phyloP scores from a whole-genome alignment of 2,888 invertebrate species.

The Athrips mouffetella region DNA sequence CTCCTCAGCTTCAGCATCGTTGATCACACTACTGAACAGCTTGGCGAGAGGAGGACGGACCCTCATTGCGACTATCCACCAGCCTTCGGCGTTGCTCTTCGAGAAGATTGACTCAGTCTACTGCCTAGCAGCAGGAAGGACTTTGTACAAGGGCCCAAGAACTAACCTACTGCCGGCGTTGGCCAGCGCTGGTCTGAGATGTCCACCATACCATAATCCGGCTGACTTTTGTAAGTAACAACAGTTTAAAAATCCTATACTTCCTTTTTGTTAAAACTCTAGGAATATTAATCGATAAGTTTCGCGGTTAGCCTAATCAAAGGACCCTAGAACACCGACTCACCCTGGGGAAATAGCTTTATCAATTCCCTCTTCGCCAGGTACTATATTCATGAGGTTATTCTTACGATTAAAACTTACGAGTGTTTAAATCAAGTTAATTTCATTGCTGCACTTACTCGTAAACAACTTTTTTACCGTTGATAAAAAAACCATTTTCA shows the following conservation, averaged over 20 bases:
- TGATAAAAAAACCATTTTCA: too few relatives aligned
- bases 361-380: too few relatives aligned
- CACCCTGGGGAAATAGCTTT: too few relatives aligned
- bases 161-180: slow-evolving; percentile 87
- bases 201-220: slow-evolving; percentile 96
- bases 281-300: too few relatives aligned
- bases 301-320: too few relatives aligned
- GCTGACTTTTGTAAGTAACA: slow-evolving; percentile 92
- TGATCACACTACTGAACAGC: slow-evolving; percentile 87
- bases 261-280: neutral
- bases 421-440: too few relatives aligned
- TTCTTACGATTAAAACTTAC: too few relatives aligned
- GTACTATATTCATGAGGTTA: too few relatives aligned
- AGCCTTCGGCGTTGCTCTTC: slow-evolving; percentile 94
- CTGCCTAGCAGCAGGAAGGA: slow-evolving; percentile 88
- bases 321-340: too few relatives aligned
- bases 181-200: slow-evolving; percentile 84
- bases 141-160: slow-evolving; percentile 90
- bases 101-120: slow-evolving; percentile 96
- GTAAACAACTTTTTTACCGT: too few relatives aligned
- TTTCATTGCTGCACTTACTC: too few relatives aligned
- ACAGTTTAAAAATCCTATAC: neutral
- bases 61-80: slow-evolving; percentile 95
- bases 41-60: slow-evolving; percentile 92
- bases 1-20: slow-evolving; percentile 91